Conservation (phyloP, 2,113 vertebrate species). For the Oreochromis aureus region DNA sequence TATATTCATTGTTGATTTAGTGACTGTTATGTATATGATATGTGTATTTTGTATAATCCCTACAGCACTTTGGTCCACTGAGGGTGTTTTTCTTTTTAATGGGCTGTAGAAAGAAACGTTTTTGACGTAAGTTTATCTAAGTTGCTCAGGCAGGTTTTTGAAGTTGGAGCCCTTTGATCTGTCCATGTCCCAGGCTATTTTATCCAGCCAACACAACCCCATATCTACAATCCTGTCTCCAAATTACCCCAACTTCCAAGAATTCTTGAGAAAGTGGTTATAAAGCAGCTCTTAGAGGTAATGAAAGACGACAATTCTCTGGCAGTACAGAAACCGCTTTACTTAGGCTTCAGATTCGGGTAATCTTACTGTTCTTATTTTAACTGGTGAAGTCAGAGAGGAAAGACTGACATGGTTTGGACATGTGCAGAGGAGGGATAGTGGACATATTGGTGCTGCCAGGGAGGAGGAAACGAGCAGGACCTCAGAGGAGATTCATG, state of each 20-base stretch:
- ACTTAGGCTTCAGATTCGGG: not conserved
- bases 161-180: not conserved
- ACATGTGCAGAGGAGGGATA: not conserved
- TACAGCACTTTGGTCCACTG: not conserved
- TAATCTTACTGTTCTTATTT: not conserved
- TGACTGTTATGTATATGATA: not conserved
- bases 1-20: not conserved
- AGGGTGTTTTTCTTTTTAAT: not conserved
- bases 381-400: not conserved
- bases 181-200: not conserved
- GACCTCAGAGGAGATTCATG: not conserved
- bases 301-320: not conserved
- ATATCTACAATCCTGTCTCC: not conserved
- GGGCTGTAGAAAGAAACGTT: not conserved
- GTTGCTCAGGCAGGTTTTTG: not conserved
- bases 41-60: not conserved
- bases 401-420: not conserved
- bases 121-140: not conserved
- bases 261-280: not conserved
- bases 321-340: not conserved
- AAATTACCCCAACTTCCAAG: not conserved
- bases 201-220: not conserved
- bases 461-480: not conserved
- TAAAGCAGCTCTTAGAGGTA: not conserved
- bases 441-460: not conserved